Percentiles rank a stretch among this genome's conserved stretches.
phyloP scores from a whole-genome alignment of 1,140 invertebrate species.

The Polypedilum pembai region DNA sequence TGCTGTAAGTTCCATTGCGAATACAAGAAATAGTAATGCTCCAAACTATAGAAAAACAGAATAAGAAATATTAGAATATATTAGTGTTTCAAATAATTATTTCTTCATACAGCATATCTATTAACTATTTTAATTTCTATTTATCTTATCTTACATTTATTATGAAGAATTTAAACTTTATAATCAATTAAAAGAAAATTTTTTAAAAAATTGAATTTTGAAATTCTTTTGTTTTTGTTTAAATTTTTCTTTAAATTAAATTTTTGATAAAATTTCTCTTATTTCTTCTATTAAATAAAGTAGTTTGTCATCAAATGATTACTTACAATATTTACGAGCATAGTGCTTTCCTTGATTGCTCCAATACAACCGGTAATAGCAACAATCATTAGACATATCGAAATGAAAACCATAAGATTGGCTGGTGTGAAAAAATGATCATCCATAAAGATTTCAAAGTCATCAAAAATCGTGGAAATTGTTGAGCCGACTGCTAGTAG shows the following conservation, averaged over 20 bases:
- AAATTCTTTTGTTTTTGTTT: neutral
- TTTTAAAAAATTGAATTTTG: neutral
- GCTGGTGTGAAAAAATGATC: constrained; percentile 62
- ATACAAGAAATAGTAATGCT: constrained; percentile 63
- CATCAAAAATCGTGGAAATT: constrained; percentile 62
- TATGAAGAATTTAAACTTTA: neutral
- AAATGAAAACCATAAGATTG: constrained; percentile 65
- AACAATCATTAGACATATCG: constrained; percentile 66
- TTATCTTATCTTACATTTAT: no score
- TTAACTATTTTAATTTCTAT: no score
- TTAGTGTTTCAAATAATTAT: no score
- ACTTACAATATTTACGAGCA: constrained; percentile 70
- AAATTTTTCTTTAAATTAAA: no score
- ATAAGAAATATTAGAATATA: no score
- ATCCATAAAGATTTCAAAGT: constrained; percentile 63
- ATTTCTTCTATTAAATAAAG: no score
- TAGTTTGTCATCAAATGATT: constrained; percentile 6
- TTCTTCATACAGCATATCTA: no score
- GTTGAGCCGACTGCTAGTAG: constrained; percentile 70
- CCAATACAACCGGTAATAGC: constrained; percentile 76
- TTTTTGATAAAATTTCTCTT: no score
- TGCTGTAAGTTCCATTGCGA: constrained; percentile 72
- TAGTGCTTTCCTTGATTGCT: constrained; percentile 72
- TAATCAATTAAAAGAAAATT: constrained; percentile 34
- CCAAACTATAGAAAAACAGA: constrained; percentile 58